These are phyloP conservation scores for Trachops cirrhosus DNA, from an alignment of 2,797 vertebrate genomes.

Conservation along the genomic window DNA sequence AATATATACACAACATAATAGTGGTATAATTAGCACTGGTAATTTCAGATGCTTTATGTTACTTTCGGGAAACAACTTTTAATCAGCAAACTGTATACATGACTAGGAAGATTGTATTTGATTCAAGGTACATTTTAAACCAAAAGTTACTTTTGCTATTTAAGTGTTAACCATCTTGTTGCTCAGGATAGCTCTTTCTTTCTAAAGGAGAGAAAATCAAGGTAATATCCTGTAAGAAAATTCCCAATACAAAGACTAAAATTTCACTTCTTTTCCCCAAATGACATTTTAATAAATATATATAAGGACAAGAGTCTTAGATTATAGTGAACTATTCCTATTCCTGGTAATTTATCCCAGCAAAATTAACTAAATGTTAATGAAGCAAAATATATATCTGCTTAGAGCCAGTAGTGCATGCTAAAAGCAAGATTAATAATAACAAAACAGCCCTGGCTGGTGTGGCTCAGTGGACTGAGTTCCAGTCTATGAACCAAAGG, in stretches of 20 bases:
- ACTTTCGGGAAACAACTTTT: slow-evolving; percentile 1
- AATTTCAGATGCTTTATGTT: background rate
- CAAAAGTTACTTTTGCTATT: background rate
- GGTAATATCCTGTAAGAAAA: background rate
- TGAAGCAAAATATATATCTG: slow-evolving; percentile 20
- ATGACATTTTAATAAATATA: background rate
- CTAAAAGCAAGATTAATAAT: background rate
- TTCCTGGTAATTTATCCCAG: background rate
- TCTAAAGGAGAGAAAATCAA: background rate
- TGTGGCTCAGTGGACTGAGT: too few species aligned
- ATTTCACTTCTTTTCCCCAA: background rate
- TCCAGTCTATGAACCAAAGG: too few species aligned
- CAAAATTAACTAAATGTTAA: background rate
- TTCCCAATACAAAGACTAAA: background rate
- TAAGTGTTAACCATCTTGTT: background rate
- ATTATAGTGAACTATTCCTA: background rate
- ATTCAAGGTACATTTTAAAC: background rate
- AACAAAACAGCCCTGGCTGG: background rate
- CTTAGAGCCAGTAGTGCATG: background rate
- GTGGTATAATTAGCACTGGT: background rate
- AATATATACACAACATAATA: background rate
- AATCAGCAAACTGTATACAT: background rate
- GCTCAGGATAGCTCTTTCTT: background rate
- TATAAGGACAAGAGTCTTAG: background rate
- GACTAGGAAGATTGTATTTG: background rate